phyloP scores from a whole-genome alignment of 1,140 invertebrate species.

The Bombus superbus region DNA sequence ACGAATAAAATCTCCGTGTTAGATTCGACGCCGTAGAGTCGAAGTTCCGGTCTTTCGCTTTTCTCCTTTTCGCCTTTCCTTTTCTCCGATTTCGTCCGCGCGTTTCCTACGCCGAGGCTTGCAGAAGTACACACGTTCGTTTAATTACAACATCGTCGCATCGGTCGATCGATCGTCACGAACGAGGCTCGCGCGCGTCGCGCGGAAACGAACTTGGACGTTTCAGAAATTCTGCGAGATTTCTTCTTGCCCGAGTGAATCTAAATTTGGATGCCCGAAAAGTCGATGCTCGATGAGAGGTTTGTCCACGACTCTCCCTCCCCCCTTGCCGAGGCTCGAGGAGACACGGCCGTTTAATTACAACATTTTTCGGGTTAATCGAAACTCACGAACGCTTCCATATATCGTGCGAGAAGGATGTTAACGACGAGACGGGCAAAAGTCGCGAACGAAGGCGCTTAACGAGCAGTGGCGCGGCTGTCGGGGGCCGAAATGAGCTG shows the following conservation, averaged over 20 bases:
- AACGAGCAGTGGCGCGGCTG: background rate
- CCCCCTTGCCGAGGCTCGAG: too few relatives aligned
- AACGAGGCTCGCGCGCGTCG: background rate
- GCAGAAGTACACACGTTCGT: too few relatives aligned
- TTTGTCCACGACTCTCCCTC: background rate
- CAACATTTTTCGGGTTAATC: background rate
- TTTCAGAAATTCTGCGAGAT: background rate
- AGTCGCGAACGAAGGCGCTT: background rate
- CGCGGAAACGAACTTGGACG: too few relatives aligned
- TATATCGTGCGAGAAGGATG: background rate
- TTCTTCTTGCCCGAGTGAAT: background rate
- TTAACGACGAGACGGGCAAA: background rate
- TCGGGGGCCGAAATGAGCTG: constrained; percentile 28
- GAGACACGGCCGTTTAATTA: too few relatives aligned
- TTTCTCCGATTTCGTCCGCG: too few relatives aligned
- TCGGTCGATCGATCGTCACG: too few relatives aligned
- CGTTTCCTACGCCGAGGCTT: too few relatives aligned
- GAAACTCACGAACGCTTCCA: background rate
- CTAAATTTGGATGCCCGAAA: background rate
- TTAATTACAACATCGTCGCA: too few relatives aligned
- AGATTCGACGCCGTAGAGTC: too few relatives aligned
- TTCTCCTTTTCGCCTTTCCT: too few relatives aligned
- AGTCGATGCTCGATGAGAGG: background rate
- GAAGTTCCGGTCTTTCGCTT: too few relatives aligned
- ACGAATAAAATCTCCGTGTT: too few relatives aligned